phyloP scores from a whole-genome alignment of 2,797 vertebrate species.

The Anguilla pacifica region DNA sequence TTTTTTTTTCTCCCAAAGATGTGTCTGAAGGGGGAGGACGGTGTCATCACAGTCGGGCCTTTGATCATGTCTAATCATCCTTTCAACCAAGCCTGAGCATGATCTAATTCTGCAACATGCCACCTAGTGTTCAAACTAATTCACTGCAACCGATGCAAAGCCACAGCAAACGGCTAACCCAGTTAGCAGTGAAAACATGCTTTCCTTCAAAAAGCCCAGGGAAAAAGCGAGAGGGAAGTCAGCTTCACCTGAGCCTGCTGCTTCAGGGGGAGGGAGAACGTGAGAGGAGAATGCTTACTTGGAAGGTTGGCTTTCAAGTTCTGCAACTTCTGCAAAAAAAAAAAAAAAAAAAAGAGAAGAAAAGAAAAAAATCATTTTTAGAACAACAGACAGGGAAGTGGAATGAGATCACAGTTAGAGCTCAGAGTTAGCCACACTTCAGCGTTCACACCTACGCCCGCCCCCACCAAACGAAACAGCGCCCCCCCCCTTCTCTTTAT shows the following conservation, averaged over 20 bases:
- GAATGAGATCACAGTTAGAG: neutral
- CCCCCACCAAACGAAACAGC: neutral
- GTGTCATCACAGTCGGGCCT: neutral
- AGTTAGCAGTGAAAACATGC: neutral
- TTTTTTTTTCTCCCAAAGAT: neutral
- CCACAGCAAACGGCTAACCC: neutral
- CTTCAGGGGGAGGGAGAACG: slow-evolving; percentile 5
- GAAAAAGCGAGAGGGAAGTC: neutral
- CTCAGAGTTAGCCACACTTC: neutral
- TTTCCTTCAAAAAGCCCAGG: neutral
- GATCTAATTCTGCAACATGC: slow-evolving; percentile 35
- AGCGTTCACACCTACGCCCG: neutral
- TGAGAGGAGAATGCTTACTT: slow-evolving; percentile 79
- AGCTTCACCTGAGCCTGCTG: neutral
- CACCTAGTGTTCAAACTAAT: slow-evolving; percentile 56
- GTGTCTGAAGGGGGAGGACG: neutral
- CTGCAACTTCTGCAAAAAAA: slow-evolving; percentile 87
- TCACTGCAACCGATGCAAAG: slow-evolving; percentile 40
- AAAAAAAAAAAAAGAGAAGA: slow-evolving; percentile 47
- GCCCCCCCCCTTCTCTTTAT: neutral
- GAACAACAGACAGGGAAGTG: neutral
- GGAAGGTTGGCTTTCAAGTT: slow-evolving; percentile 95
- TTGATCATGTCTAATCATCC: neutral
- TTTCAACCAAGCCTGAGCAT: neutral
- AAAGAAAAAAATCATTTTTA: slow-evolving; percentile 20